Base-by-base conservation (phyloP, 2,113 vertebrate species). In the Stigmatopora nigra region DNA sequence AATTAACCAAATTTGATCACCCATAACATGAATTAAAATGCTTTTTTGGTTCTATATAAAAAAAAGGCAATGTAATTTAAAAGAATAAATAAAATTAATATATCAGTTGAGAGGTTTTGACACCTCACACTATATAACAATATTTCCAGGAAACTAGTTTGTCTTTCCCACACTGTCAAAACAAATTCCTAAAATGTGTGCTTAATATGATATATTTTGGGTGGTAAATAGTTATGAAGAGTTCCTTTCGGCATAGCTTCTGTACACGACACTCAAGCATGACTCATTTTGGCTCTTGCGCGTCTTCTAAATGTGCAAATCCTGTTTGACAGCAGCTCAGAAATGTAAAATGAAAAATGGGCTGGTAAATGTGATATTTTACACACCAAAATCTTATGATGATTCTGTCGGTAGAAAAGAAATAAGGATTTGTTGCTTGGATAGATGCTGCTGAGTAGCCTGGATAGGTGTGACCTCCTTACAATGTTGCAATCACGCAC, bases 401-500 rank as follows among this genome's bases (percentile, higher is more conserved):
- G 51, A 59, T 61, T 69, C 31, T 25, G 20, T 15, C 35, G 56
- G 17, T 63, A 61, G 53, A 65, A 57, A 47, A 71, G 62, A 72
- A 46, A 48, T 38, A 47, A 48, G 61, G 67, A 36, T 75, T 57
- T 63, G 45, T 45, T 60, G 63, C 51, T 64, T 62, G 51, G 71
- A 78, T 72, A 72, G 60, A 78, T 67, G 72, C 77, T 71, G 65
- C 46, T 80, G 79, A 74, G 73, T 58, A 67, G 80, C 63, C 78
- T 70, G 41, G 62, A 70, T 72, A 69, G 81, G 74, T 83, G 65
- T 84, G 84, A 87, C 83, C 82, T 78, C 75, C 83, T 81, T 78
- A 73, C 77, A 82, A 83, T 89, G 87, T 84, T 77, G 88, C 78
- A 68, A 84, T 91, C 81, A 82, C 84, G 84, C 82, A 68, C 88